phyloP scores from a whole-genome alignment of 2,797 vertebrate species.

The Perdix hodgsoniae region DNA sequence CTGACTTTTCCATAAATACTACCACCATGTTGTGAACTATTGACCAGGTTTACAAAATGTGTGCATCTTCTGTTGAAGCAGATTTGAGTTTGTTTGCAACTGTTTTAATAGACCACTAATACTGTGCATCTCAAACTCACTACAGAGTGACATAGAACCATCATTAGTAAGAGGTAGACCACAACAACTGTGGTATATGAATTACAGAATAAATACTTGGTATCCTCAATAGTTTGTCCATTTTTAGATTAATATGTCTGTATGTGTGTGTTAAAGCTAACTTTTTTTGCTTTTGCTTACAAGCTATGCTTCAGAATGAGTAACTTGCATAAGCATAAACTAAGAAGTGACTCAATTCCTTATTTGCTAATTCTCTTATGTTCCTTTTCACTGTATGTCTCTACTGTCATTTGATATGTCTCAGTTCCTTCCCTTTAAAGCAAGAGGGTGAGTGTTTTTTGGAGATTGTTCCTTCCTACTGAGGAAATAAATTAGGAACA shows the following conservation, averaged over 20 bases:
- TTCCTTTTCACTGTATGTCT: neutral
- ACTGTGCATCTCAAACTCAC: neutral
- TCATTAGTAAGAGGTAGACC: neutral
- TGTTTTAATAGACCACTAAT: slow-evolving; percentile 30
- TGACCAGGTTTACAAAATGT: slow-evolving; percentile 12
- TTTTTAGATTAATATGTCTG: neutral
- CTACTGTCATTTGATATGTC: neutral
- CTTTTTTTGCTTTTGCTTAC: neutral
- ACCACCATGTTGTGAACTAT: slow-evolving; percentile 40
- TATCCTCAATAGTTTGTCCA: neutral
- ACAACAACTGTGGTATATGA: neutral
- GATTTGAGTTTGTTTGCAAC: neutral
- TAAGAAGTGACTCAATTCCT: neutral
- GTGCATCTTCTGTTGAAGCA: slow-evolving; percentile 1
- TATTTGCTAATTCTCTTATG: neutral
- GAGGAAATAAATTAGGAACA: neutral
- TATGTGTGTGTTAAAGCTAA: neutral
- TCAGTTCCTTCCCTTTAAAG: neutral
- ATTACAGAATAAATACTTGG: neutral
- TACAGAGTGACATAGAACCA: neutral
- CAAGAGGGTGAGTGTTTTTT: neutral
- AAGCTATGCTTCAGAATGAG: neutral
- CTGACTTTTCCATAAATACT: slow-evolving; percentile 46
- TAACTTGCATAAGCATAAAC: neutral
- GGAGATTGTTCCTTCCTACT: neutral